A percentile compares a stretch with the other conserved stretches of the same genome.
phyloP scores from a whole-genome alignment of 2,888 invertebrate genomes.

The Apoderus coryli region DNA sequence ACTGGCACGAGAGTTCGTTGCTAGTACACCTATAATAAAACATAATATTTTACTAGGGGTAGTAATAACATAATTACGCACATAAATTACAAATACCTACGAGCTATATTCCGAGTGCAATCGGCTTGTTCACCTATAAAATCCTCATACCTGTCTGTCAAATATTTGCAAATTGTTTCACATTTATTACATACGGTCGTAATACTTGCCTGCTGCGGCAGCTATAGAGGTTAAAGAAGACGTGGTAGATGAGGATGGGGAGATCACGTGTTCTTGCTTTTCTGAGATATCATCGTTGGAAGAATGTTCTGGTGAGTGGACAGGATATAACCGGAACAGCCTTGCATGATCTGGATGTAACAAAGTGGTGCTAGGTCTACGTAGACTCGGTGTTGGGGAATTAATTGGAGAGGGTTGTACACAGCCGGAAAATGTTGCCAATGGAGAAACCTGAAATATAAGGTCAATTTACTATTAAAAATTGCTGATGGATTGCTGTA shows the following conservation, averaged over 20 bases:
- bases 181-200: too few relatives aligned
- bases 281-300: slow-evolving; percentile 36
- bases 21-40: slow-evolving; percentile 14
- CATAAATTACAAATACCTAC: too few relatives aligned
- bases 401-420: slow-evolving; percentile 26
- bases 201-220: too few relatives aligned
- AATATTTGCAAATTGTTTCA: too few relatives aligned
- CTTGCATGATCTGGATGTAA: slow-evolving; percentile 58
- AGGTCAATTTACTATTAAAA: slow-evolving; percentile 5
- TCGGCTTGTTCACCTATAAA: too few relatives aligned
- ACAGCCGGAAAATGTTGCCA: slow-evolving; percentile 28
- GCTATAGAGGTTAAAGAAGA: slow-evolving; percentile 41
- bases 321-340: slow-evolving; percentile 35
- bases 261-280: slow-evolving; percentile 25
- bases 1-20: slow-evolving; percentile 22
- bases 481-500: too few relatives aligned
- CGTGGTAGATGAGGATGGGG: slow-evolving; percentile 41
- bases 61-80: too few relatives aligned
- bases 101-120: too few relatives aligned
- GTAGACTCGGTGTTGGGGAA: slow-evolving; percentile 30
- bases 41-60: too few relatives aligned
- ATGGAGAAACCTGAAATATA: slow-evolving; percentile 37
- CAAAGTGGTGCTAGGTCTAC: slow-evolving; percentile 43
- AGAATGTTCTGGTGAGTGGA: slow-evolving; percentile 32
- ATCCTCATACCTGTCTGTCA: too few relatives aligned